Percentiles rank a stretch among this genome's conserved stretches.
These are phyloP conservation scores for Drosophila bocki DNA, from an alignment of 1,140 invertebrate species.

Conservation along the genomic window DNA sequence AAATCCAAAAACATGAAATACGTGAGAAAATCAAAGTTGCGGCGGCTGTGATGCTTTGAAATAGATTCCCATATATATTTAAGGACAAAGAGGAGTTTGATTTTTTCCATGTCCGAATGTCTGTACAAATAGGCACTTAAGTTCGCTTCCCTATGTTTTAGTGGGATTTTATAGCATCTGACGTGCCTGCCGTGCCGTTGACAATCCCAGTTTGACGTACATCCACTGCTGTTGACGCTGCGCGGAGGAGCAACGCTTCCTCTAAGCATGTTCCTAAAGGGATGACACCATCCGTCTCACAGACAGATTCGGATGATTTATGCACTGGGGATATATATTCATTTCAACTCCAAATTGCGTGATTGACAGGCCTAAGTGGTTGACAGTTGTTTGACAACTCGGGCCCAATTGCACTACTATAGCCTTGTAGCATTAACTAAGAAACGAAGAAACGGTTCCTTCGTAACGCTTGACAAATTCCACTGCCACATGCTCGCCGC, in stretches of 20 bases:
- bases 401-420: constrained; percentile 68
- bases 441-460: constrained; percentile 77
- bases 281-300: constrained; percentile 46
- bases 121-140: constrained; percentile 72
- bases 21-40: constrained; percentile 76
- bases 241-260: constrained; percentile 25
- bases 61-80: constrained; percentile 33
- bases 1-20: constrained; percentile 81
- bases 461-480: constrained; percentile 85
- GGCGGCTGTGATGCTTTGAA: constrained; percentile 39
- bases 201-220: constrained; percentile 75
- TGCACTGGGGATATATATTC: constrained; percentile 64
- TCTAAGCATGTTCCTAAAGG: constrained; percentile 32
- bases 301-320: constrained; percentile 69
- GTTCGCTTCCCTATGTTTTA: constrained; percentile 64
- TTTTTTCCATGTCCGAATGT: constrained; percentile 36
- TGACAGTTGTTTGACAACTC: constrained; percentile 85
- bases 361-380: constrained; percentile 84
- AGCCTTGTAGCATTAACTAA: constrained; percentile 58
- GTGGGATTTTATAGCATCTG: constrained; percentile 74
- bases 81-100: constrained; percentile 26
- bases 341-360: constrained; percentile 70
- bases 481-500: constrained; percentile 59
- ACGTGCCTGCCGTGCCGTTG: constrained; percentile 80
- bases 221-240: constrained; percentile 57